Conservation (phyloP, 2,888 invertebrate genomes). For the Heteropelma amictum region DNA sequence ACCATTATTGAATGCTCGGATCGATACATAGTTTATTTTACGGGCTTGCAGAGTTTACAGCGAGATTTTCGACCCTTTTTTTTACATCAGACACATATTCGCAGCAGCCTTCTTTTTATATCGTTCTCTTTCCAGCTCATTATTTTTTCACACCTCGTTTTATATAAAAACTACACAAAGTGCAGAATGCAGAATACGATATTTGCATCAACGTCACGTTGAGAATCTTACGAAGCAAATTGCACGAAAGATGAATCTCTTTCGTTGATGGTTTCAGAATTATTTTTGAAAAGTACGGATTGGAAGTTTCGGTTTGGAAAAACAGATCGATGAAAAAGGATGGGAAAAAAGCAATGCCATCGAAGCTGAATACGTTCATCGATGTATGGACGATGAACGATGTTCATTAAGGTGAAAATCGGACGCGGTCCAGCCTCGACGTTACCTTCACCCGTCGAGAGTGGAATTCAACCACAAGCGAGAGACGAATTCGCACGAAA, state of each 20-base stretch:
- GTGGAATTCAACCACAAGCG: constrained; percentile 63
- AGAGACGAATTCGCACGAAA: constrained; percentile 73
- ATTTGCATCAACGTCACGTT: too few species aligned
- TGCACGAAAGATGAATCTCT: too few species aligned
- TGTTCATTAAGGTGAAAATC: too few species aligned
- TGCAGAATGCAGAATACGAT: too few species aligned
- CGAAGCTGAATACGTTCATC: background rate
- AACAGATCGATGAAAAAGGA: too few species aligned
- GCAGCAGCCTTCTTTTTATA: background rate
- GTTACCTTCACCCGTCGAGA: constrained; percentile 58
- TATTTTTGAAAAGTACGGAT: too few species aligned
- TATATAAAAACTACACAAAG: too few species aligned
- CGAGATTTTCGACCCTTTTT: constrained; percentile 23
- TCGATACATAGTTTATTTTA: constrained; percentile 43
- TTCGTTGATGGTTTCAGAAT: too few species aligned
- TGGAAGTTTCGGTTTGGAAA: too few species aligned
- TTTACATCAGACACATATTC: background rate
- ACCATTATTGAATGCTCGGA: constrained; percentile 40
- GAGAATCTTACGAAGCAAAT: too few species aligned
- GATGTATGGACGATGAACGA: constrained; percentile 54
- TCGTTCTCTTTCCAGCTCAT: background rate
- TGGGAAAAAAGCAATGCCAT: too few species aligned
- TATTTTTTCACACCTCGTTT: background rate
- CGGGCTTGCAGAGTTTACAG: background rate
- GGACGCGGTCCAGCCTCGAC: too few species aligned